Evolutionary conservation across 1,140 invertebrate species (phyloP), one percentile per base, ranked within the genome.

Genomic region (Manduca sexta): DNA sequence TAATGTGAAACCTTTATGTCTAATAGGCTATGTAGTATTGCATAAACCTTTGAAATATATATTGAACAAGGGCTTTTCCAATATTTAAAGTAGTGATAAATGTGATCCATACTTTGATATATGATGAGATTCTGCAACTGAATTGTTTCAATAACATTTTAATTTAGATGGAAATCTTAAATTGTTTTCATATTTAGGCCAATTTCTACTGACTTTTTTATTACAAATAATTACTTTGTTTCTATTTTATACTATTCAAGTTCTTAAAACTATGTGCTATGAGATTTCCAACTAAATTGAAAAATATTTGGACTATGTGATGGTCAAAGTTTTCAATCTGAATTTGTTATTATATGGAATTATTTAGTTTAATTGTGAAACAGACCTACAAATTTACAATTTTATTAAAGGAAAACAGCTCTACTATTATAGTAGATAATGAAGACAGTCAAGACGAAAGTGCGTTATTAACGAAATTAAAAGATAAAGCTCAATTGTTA

Each of bases 401-500:
- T 52, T 47, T 45, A 46, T 38, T 35, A 10, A 47, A 67, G 62
- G 37, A 52, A 7, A 56, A 43, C n/a, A 65, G 58, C 46, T 26
- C 21, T 26, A 35, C 42, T 31, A 67, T 63, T 45, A 8, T 44
- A 21, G 35, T 21, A 11, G 67, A 76, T 2, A 61, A 46, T 39
- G 77, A 80, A 6, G 74, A 84, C 10, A 75, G 53, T 54, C 59
- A 79, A 56, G 82, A 85, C 26, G 82, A 85, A 64, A 56, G 54
- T 43, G 31, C 38, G 11, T 45, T 85, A 21, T 54, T 81, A 6
- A 64, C 66, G 49, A 70, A 63, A 60, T 51, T 85, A 41, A 82
- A 77, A 64, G 73, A 76, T 45, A 81, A 85, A 69, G 76, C 82
- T 3, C 81, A 76, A 53, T 37, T 85, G 40, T 49, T 85, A 42